Base-by-base conservation (phyloP, 2,888 invertebrate genomes). In the Polyploca ridens region DNA sequence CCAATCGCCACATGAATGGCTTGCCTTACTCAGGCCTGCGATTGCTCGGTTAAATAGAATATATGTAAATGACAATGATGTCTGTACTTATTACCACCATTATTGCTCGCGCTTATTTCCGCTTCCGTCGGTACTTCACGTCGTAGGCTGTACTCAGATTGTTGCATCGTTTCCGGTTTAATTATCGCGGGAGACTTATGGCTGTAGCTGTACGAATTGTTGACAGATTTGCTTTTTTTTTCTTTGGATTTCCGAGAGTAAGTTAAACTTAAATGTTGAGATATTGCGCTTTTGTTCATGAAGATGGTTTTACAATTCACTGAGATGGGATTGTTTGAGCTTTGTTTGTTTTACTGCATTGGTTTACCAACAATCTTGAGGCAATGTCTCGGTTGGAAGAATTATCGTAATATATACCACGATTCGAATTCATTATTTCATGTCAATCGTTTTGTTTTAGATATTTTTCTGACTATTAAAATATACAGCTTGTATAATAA, bases 91-190 rank as follows among this genome's bases (percentile, higher is more conserved):
- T 60, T 41, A 38, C 38, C 38, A 16, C n/a, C 60, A 60, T 33
- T 35, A 60, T 60, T 60, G 60, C 60, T 33, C 60, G 60, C 38
- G n/a, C 41, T 38, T 60, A 54, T 54, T 54, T 54, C 54, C 54
- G 54, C 19, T 60, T 60, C 60, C 60, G 60, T 0, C 5, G 59
- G 59, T 41, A 60, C 41, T 60, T 14, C 13, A 19, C 54, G 54
- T 16, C 19, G 54, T 38, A 16, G 38, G 60, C 10, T 35, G 60
- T 60, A 16, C 60, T 54, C 54, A 54, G 59, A 33, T 61, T 61
- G 19, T 16, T 41, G 16, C 58, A 33, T 58, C 58, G 33, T 33
- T 33, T 33, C 58, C 33, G 33, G 35, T 58, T 58, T 33, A 58
- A 58, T 58, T 58, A 35, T 58, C 35, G 58, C 58, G n/a, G 33